Evolutionary conservation across 2,113 vertebrate species (phyloP), one percentile per base, ranked within the genome.

Genomic region (Strix aluco): DNA sequence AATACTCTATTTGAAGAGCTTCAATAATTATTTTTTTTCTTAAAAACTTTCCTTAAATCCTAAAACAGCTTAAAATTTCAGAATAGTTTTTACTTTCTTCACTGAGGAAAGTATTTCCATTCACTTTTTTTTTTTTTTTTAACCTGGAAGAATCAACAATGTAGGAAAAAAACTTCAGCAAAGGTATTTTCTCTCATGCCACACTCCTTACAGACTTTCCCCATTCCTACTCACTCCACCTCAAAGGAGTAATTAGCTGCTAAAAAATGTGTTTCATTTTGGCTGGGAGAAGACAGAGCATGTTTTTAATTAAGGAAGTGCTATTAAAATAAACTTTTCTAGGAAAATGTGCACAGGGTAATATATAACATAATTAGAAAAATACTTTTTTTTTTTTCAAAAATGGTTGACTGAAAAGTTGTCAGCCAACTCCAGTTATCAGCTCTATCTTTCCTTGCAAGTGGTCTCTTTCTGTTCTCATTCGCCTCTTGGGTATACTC

Each of bases 231-330:
- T 67, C 47, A 34, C 47, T 79, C n/a, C 15, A 79, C 81, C 94
- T 91, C 95, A 94, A 96, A 97, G 94, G 84, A 91, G 49, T 94
- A 97, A 97, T 93, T 94, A 94, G 34, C 70, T 66, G 21, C 54
- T 96, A 85, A 94, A 95, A 91, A 90, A 85, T 75, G 61, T 54
- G 44, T 92, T 96, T 96, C 78, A 72, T 94, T 96, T 94, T 94
- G 89, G 40, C 70, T 93, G 84, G 87, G 91, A 95, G 81, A 92
- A 94, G 93, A 95, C 58, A 94, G 93, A 96, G 81, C 84, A 94
- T 95, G 94, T 93, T 96, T 95, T 97, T 94, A 97, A 95, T 96
- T 94, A 94, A 96, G 81, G 87, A 95, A 92, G 52, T 79, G 57
- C 46, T 96, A 95, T 92, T 92, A 94, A 92, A 94, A 88, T 93